Base-by-base conservation (phyloP, 2,797 vertebrate species). In the Danio albolineatus region DNA sequence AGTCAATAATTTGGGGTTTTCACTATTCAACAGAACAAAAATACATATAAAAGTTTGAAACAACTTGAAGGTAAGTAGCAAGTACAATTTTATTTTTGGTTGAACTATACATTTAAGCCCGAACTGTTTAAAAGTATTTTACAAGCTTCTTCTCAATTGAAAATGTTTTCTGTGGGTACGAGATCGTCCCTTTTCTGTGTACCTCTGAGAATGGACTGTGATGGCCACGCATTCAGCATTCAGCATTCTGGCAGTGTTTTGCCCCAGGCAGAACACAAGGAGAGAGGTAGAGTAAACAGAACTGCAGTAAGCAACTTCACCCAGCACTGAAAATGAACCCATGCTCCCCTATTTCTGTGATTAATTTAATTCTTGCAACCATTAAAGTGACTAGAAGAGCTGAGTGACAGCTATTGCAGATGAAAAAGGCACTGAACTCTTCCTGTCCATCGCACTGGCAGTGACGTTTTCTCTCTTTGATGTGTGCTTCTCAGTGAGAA, bases 311-410 rank as follows among this genome's bases (percentile, higher is more conserved):
- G 71, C 65, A 56, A 36, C 72, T 57, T 36, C 53, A 73, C 59
- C 72, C 78, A 73, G 64, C 53, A 72, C 82, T 76, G 39, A 86
- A 87, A 87, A 85, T 79, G 57, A 73, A 79, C 69, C 65, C 46
- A 10, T 79, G 79, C 57, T 73, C 85, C 83, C 60, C 62, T 84
- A 83, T 88, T 84, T 59, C 39, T 43, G 78, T 65, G 83, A 89
- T 87, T 85, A 87, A 87, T 85, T 87, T 83, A 89, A 87, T 85
- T 79, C 51, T 83, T 53, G 85, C 84, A 65, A 85, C 82, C 81
- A 84, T 82, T 87, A 85, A 87, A 89, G 89, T 86, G 86, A 88
- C 85, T 80, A 76, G 49, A 71, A 61, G 73, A 84, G 80, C 65
- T 88, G 87, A 88, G 80, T 51, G 82, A 88, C 89, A 89, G 85